These are phyloP conservation scores for Hemistola chrysoprasaria DNA, from an alignment of 2,888 invertebrate species.

Conservation along the genomic window DNA sequence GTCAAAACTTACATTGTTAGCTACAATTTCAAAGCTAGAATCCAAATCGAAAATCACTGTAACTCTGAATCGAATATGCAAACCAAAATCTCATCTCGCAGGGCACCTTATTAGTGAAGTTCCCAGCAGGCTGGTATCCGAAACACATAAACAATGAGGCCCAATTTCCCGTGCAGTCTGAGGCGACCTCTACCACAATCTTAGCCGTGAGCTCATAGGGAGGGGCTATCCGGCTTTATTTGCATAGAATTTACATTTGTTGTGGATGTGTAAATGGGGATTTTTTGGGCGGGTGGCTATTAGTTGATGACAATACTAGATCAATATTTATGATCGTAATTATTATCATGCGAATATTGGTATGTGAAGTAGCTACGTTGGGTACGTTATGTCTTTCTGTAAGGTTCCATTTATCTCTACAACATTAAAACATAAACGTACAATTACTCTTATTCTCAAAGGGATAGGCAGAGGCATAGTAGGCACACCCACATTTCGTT, in stretches of 20 bases:
- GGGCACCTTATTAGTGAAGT: conserved; percentile 36
- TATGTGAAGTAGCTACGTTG: too few species aligned
- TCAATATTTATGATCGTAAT: too few species aligned
- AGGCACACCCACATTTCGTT: too few species aligned
- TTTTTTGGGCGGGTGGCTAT: too few species aligned
- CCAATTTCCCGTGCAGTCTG: conserved; percentile 48
- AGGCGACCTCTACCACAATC: conserved; percentile 32
- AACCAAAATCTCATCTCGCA: conserved; percentile 30
- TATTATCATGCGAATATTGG: too few species aligned
- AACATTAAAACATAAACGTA: too few species aligned
- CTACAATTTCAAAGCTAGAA: conserved; percentile 4
- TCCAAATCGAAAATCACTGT: conserved; percentile 12
- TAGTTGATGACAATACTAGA: too few species aligned
- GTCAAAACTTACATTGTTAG: conserved; percentile 1
- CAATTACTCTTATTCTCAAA: too few species aligned
- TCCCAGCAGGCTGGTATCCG: conserved; percentile 36
- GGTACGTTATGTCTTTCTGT: too few species aligned
- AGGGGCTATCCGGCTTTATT: conserved; percentile 17
- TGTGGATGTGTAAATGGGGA: too few species aligned
- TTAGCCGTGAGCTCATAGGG: conserved; percentile 19
- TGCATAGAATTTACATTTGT: not conserved
- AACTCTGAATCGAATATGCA: conserved; percentile 29
- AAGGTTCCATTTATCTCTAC: too few species aligned
- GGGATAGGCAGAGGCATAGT: too few species aligned
- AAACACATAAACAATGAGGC: conserved; percentile 57